phyloP scores from a whole-genome alignment of 2,113 vertebrate species.

The Cavia aperea region DNA sequence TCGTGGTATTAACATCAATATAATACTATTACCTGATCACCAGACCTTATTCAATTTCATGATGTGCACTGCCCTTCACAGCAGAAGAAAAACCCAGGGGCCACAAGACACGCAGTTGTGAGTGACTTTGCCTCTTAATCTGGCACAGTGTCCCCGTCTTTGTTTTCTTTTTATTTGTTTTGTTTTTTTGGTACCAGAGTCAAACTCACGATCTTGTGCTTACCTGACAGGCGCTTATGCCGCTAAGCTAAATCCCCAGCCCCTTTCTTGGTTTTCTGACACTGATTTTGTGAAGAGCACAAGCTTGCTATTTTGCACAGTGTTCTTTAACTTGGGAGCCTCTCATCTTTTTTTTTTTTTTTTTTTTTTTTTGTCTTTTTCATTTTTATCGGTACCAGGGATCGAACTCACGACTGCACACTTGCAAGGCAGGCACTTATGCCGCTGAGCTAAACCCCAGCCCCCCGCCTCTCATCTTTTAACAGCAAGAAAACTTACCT shows the following conservation, averaged over 20 bases:
- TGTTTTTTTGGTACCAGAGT: too few relatives aligned
- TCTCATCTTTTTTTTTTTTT: neutral
- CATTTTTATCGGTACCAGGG: too few relatives aligned
- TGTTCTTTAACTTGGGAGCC: neutral
- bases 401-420: too few relatives aligned
- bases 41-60: neutral
- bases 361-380: too few relatives aligned
- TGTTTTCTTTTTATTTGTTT: too few relatives aligned
- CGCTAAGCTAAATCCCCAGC: too few relatives aligned
- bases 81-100: neutral
- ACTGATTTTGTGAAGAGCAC: neutral
- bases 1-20: neutral
- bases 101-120: neutral
- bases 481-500: neutral
- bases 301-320: neutral
- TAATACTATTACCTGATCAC: neutral
- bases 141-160: neutral
- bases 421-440: too few relatives aligned
- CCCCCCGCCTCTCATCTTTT: neutral
- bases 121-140: neutral
- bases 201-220: too few relatives aligned
- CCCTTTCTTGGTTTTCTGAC: neutral
- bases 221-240: too few relatives aligned
- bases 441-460: too few relatives aligned
- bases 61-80: neutral